Evolutionary conservation across 1,140 invertebrate genomes (phyloP), one percentile per base, ranked within the genome.

Genomic region (Globodera ellingtonae): DNA sequence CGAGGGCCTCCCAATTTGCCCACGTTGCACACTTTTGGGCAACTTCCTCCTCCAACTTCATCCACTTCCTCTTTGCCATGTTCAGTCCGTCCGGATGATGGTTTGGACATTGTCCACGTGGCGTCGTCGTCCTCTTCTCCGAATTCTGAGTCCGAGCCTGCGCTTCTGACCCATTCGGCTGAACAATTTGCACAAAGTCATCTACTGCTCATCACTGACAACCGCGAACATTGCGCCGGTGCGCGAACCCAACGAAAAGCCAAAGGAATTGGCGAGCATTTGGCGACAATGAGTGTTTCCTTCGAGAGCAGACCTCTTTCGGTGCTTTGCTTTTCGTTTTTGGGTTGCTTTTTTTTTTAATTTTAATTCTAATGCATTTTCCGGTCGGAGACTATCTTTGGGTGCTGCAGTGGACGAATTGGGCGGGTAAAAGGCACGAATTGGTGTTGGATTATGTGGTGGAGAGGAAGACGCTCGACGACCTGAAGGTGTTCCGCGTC

Each of bases 381-480:
- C 10, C 13, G 56, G 56, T 62, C 18, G 85, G 85, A 0, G 85
- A 86, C 48, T 86, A 78, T 65, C 47, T 86, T 18, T 86, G 85
- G 85, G 69, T 88, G 24, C 35, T 86, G 24, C 70, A 78, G 65
- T 66, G 83, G 56, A 72, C 65, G 59, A 48, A 72, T 48, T 62
- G 67, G 21, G 52, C 71, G n/a, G 81, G 72, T 35, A 47, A 44
- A 35, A 21, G 65, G 18, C 65, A 75, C 7, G 85, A 86, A 78
- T 66, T 86, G 21, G 80, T 88, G 35, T 52, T 86, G 81, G 85
- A 86, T 72, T 86, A 86, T 74, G 72, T 86, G 52, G 74, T 84
- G 70, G 85, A 87, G 71, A 46, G 85, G 48, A 86, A 86, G 69
- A 85, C 85, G 3, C 84, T 81, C 84, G 82, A 87, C 76, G 85